phyloP scores from a whole-genome alignment of 2,888 invertebrate species.

The Pandemis heparana region DNA sequence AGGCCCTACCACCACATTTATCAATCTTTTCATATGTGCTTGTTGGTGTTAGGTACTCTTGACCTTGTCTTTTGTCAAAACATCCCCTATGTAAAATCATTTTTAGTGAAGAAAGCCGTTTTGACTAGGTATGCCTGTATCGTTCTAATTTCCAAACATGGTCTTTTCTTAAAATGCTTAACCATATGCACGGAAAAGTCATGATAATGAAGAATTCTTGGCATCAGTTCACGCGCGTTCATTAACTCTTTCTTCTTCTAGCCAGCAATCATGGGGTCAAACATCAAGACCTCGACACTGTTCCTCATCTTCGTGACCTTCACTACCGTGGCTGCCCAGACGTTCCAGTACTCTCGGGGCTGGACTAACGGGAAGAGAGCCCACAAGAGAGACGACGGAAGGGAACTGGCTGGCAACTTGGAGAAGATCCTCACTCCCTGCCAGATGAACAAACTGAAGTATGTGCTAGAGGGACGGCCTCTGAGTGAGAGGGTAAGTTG shows the following conservation, averaged over 20 bases:
- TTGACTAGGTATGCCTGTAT: no score
- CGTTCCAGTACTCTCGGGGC: constrained; percentile 91
- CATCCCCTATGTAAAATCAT: no score
- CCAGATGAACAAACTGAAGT: constrained; percentile 80
- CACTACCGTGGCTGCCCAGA: constrained; percentile 85
- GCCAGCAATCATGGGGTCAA: constrained; percentile 64
- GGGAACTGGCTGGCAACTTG: constrained; percentile 59
- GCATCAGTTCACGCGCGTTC: no score
- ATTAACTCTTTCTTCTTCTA: constrained; percentile 28
- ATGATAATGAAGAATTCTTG: no score
- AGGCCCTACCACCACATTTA: no score
- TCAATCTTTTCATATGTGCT: no score
- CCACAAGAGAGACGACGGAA: constrained; percentile 56
- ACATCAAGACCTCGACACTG: constrained; percentile 55
- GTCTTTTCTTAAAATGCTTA: no score
- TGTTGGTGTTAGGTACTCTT: no score
- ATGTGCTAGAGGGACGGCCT: constrained; percentile 81
- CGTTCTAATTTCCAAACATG: no score
- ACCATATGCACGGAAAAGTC: no score
- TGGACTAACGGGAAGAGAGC: constrained; percentile 91
- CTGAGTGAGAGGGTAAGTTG: constrained; percentile 72
- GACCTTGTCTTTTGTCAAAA: no score
- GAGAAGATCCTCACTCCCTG: constrained; percentile 77
- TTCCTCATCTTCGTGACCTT: constrained; percentile 75
- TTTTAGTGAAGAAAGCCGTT: no score